These are phyloP conservation scores for Seriola aureovittata DNA, from an alignment of 2,113 vertebrate species.

Conservation along the genomic window DNA sequence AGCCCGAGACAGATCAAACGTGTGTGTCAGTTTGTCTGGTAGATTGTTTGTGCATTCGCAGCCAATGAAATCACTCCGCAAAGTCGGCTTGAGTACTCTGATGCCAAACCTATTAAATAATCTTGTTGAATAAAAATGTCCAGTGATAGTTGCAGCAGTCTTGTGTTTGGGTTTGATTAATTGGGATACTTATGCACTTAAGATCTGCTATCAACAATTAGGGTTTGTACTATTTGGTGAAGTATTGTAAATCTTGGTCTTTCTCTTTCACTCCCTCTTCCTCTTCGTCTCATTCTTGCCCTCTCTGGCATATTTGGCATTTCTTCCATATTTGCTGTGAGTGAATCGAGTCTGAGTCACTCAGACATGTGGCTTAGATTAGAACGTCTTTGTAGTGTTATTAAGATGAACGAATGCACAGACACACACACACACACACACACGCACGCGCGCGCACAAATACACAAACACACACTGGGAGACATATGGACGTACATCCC, in stretches of 20 bases:
- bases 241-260: background rate
- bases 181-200: background rate
- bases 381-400: conserved; percentile 68
- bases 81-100: background rate
- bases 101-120: conserved; percentile 32
- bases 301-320: conserved; percentile 71
- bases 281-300: conserved; percentile 7
- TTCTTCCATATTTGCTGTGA: conserved; percentile 72
- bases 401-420: conserved; percentile 58
- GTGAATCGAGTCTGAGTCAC: conserved; percentile 67
- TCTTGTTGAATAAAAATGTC: conserved; percentile 26
- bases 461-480: conserved; percentile 40
- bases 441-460: conserved; percentile 3
- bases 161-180: conserved; percentile 15
- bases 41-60: conserved; percentile 41
- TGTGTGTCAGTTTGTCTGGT: conserved; percentile 51
- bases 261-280: background rate
- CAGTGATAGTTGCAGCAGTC: background rate
- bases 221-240: background rate
- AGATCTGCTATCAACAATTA: conserved; percentile 12
- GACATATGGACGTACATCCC: conserved; percentile 49
- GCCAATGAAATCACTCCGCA: conserved; percentile 59
- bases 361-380: conserved; percentile 72
- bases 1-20: conserved; percentile 25
- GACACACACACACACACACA: background rate